phyloP scores from a whole-genome alignment of 2,888 invertebrate species.

The Troilus luridus region DNA sequence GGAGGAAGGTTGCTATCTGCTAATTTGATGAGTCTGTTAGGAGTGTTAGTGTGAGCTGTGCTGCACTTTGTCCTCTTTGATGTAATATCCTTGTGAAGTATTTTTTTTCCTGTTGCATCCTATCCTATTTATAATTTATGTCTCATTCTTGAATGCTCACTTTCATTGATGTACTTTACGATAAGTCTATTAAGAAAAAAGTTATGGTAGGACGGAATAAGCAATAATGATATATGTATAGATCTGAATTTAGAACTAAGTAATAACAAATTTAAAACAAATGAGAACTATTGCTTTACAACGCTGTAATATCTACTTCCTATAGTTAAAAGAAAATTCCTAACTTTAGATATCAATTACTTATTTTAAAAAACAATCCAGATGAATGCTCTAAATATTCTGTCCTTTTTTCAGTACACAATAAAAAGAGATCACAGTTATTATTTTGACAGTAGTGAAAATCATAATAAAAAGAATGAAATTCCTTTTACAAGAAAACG shows the following conservation, averaged over 20 bases:
- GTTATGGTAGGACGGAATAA: too few relatives aligned
- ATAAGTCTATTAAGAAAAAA: too few relatives aligned
- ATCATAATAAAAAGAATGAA: neutral
- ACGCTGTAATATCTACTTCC: neutral
- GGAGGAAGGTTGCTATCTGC: too few relatives aligned
- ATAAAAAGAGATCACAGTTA: neutral
- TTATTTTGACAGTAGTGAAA: neutral
- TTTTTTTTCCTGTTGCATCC: too few relatives aligned
- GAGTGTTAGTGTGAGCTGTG: too few relatives aligned
- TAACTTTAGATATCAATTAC: neutral
- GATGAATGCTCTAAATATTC: neutral
- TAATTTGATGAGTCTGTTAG: too few relatives aligned
- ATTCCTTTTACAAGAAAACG: neutral
- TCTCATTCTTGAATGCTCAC: too few relatives aligned
- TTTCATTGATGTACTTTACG: too few relatives aligned
- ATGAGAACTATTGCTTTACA: neutral
- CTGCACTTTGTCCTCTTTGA: too few relatives aligned
- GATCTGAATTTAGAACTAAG: neutral
- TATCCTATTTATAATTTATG: too few relatives aligned
- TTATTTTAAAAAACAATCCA: neutral
- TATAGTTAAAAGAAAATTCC: neutral
- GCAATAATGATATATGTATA: too few relatives aligned
- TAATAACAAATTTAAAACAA: neutral
- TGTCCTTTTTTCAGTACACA: neutral
- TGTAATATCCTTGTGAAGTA: too few relatives aligned